phyloP scores from a whole-genome alignment of 2,113 vertebrate species.

The Mystacornis crossleyi region DNA sequence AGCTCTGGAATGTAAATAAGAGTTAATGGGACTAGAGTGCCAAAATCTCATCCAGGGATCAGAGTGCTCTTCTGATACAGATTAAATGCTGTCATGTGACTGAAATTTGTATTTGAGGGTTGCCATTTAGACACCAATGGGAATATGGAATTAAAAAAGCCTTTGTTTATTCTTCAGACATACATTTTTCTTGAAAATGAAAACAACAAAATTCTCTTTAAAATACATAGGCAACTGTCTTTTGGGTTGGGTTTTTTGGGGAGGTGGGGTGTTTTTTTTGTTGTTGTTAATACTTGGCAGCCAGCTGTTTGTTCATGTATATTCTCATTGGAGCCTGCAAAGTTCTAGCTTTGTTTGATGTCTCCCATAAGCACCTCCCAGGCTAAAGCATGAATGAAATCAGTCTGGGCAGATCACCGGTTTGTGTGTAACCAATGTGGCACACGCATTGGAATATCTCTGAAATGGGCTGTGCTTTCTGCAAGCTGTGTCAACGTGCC shows the following conservation, averaged over 20 bases:
- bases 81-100: background rate
- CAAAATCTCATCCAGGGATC: background rate
- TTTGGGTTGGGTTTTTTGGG: background rate
- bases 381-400: background rate
- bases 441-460: accelerated
- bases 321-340: background rate
- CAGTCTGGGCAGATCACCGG: background rate
- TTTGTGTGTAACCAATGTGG: background rate
- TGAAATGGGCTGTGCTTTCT: background rate
- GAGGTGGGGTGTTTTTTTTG: background rate
- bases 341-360: background rate
- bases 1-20: background rate
- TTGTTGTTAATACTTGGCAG: background rate
- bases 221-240: background rate
- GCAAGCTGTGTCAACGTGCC: accelerated
- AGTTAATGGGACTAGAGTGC: background rate
- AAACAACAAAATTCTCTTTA: background rate
- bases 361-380: background rate
- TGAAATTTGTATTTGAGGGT: background rate
- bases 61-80: background rate
- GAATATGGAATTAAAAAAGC: background rate
- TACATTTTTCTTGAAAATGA: background rate
- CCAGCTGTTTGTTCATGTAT: background rate
- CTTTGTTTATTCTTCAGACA: background rate
- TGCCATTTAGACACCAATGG: background rate